Evolutionary conservation across 2,888 invertebrate species (phyloP).

Genomic region (Coelinius sp.): DNA sequence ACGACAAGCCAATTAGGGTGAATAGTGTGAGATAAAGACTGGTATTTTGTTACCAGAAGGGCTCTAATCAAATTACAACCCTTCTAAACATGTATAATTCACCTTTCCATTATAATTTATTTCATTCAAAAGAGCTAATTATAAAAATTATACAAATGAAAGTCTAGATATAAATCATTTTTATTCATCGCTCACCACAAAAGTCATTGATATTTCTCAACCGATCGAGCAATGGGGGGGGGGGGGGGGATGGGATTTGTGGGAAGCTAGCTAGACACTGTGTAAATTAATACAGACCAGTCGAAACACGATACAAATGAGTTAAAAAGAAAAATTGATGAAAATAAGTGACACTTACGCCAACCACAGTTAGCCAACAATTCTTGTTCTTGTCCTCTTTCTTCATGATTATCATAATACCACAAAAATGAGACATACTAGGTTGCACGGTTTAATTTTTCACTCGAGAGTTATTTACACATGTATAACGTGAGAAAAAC

Average conservation of each 20-base stretch:
- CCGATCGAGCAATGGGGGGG: not conserved
- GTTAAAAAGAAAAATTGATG: not conserved
- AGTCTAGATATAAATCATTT: not conserved
- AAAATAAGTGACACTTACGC: constrained; percentile 23
- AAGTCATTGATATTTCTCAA: constrained; percentile 12
- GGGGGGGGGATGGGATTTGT: too few relatives aligned
- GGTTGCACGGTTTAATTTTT: constrained; percentile 6
- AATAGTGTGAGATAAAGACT: constrained; percentile 24
- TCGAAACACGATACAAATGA: constrained; percentile 12
- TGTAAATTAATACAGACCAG: constrained; percentile 26
- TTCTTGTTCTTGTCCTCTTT: not conserved
- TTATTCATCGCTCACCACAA: not conserved
- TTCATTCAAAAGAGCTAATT: not conserved
- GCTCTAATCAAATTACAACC: constrained; percentile 56
- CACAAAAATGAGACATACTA: constrained; percentile 18
- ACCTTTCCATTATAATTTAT: not conserved
- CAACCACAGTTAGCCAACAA: constrained; percentile 26
- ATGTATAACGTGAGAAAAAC: not conserved
- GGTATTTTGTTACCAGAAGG: constrained; percentile 48
- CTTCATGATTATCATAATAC: constrained; percentile 11
- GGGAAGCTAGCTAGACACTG: constrained; percentile 10
- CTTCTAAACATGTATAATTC: constrained; percentile 29
- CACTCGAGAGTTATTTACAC: not conserved
- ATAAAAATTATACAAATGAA: not conserved
- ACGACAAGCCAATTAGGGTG: constrained; percentile 60